Evolutionary conservation across 1,140 invertebrate genomes (phyloP), one percentile per base, ranked within the genome.

Genomic region (Mizuhopecten yessoensis): DNA sequence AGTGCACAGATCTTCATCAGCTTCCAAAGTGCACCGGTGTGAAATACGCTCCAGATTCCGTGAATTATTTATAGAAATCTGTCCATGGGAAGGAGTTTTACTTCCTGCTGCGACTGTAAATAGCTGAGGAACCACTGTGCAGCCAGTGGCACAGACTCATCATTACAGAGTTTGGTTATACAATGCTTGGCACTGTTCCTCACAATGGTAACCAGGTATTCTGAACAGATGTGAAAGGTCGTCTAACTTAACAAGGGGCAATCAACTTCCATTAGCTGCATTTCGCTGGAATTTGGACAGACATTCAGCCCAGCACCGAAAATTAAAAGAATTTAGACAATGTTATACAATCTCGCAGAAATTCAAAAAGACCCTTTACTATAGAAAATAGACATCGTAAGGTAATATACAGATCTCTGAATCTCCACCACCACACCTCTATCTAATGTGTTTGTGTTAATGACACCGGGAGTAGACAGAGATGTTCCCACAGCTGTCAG

Each of bases 61-160:
- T 75, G 57, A 75, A 75, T 75, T 75, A 75, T 75, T 75, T 75
- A 75, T 75, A 75, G 57, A 75, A 75, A 75, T 75, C 57, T n/a
- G 23, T 75, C 57, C 57, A 75, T 75, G 57, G 5, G 29, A 17
- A 3, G 23, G 2, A 2, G n/a, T 23, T 75, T 75, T 75, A 75
- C 23, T 75, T 75, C 57, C 57, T 75, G 57, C 20, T 75, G 57
- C 23, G 29, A n/a, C 17, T 75, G 57, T 75, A 75, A 75, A 75
- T 17, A 75, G 1, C n/a, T 17, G 2, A 29, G 57, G 57, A 75
- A 75, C 57, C 57, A 75, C 57, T 75, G 57, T 17, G 57, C 11
- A 7, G 57, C 1, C 23, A 75, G n/a, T 17, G 5, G 23, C n/a
- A 75, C 5, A 9, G 20, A 49, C 45, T 49, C 45, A 49, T 49